Evolutionary conservation across 2,113 vertebrate species (phyloP).

Genomic region (Cepphus grylle): DNA sequence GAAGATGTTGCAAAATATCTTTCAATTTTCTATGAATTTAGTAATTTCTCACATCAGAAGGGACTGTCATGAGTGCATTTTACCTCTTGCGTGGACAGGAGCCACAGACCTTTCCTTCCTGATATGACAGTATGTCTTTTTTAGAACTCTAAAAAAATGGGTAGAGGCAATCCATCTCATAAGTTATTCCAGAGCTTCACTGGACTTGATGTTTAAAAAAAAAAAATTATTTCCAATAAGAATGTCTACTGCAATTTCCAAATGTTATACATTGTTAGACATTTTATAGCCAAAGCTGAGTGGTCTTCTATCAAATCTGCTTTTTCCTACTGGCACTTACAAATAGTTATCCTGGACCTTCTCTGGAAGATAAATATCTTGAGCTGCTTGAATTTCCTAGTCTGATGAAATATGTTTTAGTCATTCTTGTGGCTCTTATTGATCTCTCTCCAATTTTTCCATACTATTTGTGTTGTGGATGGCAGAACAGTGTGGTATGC

Average conservation of each 20-base stretch:
- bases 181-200: not conserved
- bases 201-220: not conserved
- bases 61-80: not conserved
- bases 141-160: not conserved
- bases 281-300: not conserved
- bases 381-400: constrained; percentile 5
- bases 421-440: not conserved
- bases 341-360: not conserved
- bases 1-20: constrained; percentile 24
- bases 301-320: not conserved
- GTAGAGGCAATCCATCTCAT: not conserved
- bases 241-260: not conserved
- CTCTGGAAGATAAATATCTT: not conserved
- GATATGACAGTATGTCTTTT: not conserved
- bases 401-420: not conserved
- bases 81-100: not conserved
- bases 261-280: not conserved
- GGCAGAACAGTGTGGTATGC: not conserved
- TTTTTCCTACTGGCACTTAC: not conserved
- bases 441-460: not conserved
- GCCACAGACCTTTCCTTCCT: not conserved
- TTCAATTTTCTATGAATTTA: not conserved
- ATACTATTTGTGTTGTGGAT: not conserved
- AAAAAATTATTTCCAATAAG: not conserved
- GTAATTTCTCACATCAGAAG: not conserved